Evolutionary conservation across 2,888 invertebrate genomes (phyloP).

Genomic region (Malthinus seriepunctatus): DNA sequence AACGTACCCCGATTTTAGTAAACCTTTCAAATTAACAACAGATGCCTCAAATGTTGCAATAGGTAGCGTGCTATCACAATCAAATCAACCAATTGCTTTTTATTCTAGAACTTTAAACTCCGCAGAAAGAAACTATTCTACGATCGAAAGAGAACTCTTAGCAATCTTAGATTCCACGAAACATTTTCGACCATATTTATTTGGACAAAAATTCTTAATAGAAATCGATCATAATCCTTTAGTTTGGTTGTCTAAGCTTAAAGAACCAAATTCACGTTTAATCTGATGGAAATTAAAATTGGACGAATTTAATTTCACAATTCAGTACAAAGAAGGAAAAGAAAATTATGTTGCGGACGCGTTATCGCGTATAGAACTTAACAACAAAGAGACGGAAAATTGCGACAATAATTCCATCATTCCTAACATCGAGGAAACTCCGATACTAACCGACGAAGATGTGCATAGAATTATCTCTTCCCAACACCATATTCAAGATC

Average conservation of each 20-base stretch:
- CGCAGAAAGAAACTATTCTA: constrained; percentile 30
- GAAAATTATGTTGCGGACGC: constrained; percentile 38
- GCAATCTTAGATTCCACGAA: constrained; percentile 26
- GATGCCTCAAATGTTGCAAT: constrained; percentile 24
- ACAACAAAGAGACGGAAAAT: no score
- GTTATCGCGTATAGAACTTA: constrained; percentile 11
- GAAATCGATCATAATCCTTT: constrained; percentile 29
- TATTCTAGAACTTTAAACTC: neutral
- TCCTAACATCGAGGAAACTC: no score
- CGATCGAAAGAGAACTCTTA: constrained; percentile 36
- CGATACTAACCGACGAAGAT: no score
- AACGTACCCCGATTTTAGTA: constrained; percentile 25
- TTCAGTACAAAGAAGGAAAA: constrained; percentile 38
- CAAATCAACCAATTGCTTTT: neutral
- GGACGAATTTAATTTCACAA: constrained; percentile 37
- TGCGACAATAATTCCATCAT: no score
- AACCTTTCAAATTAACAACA: constrained; percentile 24
- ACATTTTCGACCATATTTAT: constrained; percentile 32
- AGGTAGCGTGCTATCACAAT: constrained; percentile 28
- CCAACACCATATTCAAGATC: neutral
- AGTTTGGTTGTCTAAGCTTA: constrained; percentile 15
- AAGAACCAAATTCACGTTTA: constrained; percentile 20
- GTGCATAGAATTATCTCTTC: no score
- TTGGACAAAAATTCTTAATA: constrained; percentile 28
- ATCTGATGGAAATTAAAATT: constrained; percentile 31